Base-by-base conservation (phyloP, 2,888 invertebrate species). In the Dasypolia templi region DNA sequence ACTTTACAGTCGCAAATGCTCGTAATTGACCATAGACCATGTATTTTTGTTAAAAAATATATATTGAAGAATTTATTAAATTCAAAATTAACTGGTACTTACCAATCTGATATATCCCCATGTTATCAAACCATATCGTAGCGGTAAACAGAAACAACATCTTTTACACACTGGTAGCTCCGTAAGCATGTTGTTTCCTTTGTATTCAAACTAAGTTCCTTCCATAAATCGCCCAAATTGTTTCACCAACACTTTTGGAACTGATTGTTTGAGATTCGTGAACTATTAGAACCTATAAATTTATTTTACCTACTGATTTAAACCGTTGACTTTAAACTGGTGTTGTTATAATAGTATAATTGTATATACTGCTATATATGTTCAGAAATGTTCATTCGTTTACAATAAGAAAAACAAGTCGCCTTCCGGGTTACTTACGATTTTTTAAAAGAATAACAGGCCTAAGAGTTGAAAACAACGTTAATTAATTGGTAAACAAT, bases 71-170 rank as follows among this genome's bases (percentile, higher is more conserved):
- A 39, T 9, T 39, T 9, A 42, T 3, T 19, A 19, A 39, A 42
- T 42, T 42, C 12, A 62, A 12, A 11, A 42, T 61, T 39, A 61
- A 26, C 19, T 42, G 26, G 19, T 42, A 62, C 83, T 87, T 56
- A 86, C 86, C 72, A 87, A 42, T 77, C 85, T 85, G 0, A 89
- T 22, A 72, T 89, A 90, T 5, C 82, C 84, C 85, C 87, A 88
- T 2, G 62, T 65, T 1, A 89, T 53, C 1, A 91, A 73, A 1
- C 89, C 87, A 70, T 84, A 85, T 68, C 90, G 72, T 32, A 89
- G 39, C 1, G 89, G 89, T 0, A 89, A 61, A 56, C 88, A 90
- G 19, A 82, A 86, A 53, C 87, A 89, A 62, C 89, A 90, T 80
- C 87, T 83, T 32, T 64, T 78, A 26, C 75, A 79, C 35, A 79